phyloP scores from a whole-genome alignment of 2,888 invertebrate genomes.

The Margaritifera margaritifera region DNA sequence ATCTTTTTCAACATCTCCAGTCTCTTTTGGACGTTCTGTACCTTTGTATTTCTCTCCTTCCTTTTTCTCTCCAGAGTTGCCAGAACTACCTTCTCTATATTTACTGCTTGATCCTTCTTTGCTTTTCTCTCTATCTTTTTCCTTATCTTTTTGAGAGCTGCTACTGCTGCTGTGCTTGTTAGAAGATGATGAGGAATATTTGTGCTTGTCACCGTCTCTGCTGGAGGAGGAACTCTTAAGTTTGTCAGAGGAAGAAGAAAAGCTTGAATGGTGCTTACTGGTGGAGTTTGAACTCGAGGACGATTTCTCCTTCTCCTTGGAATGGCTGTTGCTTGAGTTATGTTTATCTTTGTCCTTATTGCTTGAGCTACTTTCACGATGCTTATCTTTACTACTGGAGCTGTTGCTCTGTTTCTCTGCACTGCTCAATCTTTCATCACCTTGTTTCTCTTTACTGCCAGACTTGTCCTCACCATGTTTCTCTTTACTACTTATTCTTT shows the following conservation, averaged over 20 bases:
- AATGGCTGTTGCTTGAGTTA: slow-evolving; percentile 3
- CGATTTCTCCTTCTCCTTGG: background rate
- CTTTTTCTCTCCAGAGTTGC: slow-evolving; percentile 19
- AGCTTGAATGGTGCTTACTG: too few relatives aligned
- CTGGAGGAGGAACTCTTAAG: slow-evolving; percentile 14
- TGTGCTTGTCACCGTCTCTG: slow-evolving; percentile 27
- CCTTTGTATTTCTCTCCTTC: slow-evolving; percentile 21
- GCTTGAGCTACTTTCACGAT: slow-evolving; percentile 20
- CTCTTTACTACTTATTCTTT: slow-evolving; percentile 18
- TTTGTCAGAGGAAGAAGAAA: slow-evolving; percentile 7
- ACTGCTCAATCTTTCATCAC: slow-evolving; percentile 25
- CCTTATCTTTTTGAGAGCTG: slow-evolving; percentile 37
- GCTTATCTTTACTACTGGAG: slow-evolving; percentile 21
- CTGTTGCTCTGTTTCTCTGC: slow-evolving; percentile 15
- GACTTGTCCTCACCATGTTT: slow-evolving; percentile 17
- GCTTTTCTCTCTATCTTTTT: slow-evolving; percentile 34
- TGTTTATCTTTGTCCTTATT: slow-evolving; percentile 29
- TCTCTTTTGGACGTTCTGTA: background rate
- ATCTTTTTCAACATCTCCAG: too few relatives aligned
- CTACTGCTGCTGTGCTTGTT: slow-evolving; percentile 13
- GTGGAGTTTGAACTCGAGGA: too few relatives aligned
- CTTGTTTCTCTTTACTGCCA: slow-evolving; percentile 8
- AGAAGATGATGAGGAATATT: slow-evolving; percentile 12
- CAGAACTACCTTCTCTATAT: slow-evolving; percentile 29
- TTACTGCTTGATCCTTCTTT: slow-evolving; percentile 19